A percentile compares a stretch with the other conserved stretches of the same genome.
Conservation (phyloP, 1,140 invertebrate species). For the Trachelipus rathkii region DNA sequence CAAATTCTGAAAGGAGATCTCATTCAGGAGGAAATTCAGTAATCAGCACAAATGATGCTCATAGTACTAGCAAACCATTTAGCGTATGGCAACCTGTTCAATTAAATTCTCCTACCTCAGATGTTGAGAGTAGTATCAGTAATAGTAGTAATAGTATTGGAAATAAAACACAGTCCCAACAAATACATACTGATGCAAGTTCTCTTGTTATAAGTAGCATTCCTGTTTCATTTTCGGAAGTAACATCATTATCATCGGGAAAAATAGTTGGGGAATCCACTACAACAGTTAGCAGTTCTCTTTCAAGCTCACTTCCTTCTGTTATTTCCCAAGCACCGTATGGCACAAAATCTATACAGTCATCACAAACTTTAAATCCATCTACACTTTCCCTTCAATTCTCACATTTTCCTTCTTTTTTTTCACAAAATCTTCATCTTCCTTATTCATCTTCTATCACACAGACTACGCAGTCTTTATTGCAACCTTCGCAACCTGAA, state of each 20-base stretch:
- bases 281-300: too few species aligned
- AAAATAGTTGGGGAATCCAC: too few species aligned
- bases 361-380: background rate
- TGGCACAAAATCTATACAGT: background rate
- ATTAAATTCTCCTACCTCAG: background rate
- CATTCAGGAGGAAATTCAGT: background rate
- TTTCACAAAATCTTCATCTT: conserved; percentile 3
- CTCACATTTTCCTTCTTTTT: background rate
- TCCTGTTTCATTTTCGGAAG: background rate
- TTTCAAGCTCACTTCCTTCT: background rate
- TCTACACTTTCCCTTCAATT: background rate
- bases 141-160: too few species aligned
- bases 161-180: background rate
- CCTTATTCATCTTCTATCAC: background rate
- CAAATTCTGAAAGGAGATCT: background rate
- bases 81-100: conserved; percentile 2
- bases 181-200: background rate
- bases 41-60: background rate
- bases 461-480: background rate
- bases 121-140: background rate
- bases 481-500: background rate
- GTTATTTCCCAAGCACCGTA: background rate
- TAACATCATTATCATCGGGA: too few species aligned
- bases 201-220: background rate
- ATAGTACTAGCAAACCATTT: conserved; percentile 2